Percentiles rank a stretch among this genome's conserved stretches.
Evolutionary conservation across 37 sponge, comb jelly and placozoan genomes (phyloP).

Genomic region (Cliona cf. orientalis): DNA sequence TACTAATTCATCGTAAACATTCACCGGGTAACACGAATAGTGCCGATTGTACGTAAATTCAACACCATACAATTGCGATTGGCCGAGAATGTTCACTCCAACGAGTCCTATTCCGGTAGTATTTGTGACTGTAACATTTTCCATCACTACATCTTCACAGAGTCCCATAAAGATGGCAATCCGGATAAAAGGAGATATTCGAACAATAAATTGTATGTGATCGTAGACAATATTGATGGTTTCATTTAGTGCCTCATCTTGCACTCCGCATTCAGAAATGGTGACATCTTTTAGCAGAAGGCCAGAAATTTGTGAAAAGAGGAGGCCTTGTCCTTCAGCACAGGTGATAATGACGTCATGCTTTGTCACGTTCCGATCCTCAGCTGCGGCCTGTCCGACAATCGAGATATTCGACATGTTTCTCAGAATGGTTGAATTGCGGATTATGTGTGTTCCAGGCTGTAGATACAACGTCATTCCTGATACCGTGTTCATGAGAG

Average conservation of each 20-base stretch:
- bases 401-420: too few relatives aligned
- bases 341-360: too few relatives aligned
- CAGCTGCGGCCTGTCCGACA: too few relatives aligned
- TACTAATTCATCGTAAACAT: neutral
- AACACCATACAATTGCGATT: constrained; percentile 5
- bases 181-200: neutral
- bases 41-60: constrained; percentile 6
- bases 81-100: constrained; percentile 42
- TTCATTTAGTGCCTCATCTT: neutral
- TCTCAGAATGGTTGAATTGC: too few relatives aligned
- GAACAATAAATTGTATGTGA: constrained; percentile 2
- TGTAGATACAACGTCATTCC: too few relatives aligned
- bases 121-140: neutral
- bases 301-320: constrained; percentile 25
- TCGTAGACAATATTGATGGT: neutral
- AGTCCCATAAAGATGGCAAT: constrained; percentile 17
- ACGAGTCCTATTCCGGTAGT: constrained; percentile 52
- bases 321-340: constrained; percentile 29
- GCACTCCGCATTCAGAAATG: constrained; percentile 39
- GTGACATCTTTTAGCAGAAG: constrained; percentile 25
- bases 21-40: neutral
- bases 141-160: constrained; percentile 15
- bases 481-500: too few relatives aligned
- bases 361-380: too few relatives aligned
- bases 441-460: too few relatives aligned